A percentile compares a stretch with the other conserved stretches of the same genome.
Conservation (phyloP, 2,113 vertebrate genomes). For the Acinonyx jubatus region DNA sequence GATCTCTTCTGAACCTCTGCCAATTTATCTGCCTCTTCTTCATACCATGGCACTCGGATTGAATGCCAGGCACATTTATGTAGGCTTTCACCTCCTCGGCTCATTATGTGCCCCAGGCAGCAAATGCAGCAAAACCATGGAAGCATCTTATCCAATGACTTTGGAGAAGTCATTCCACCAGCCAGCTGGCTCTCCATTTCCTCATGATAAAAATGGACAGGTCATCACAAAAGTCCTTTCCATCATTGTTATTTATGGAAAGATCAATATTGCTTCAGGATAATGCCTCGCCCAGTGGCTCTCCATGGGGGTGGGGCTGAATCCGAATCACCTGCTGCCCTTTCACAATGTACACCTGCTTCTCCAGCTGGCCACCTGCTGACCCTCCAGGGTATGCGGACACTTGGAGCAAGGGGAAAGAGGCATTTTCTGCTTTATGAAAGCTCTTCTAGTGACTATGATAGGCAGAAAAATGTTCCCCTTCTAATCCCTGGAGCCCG, state of each 20-base stretch:
- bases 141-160: background rate
- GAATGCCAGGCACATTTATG: background rate
- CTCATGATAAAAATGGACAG: background rate
- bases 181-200: background rate
- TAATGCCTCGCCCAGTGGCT: background rate
- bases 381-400: background rate
- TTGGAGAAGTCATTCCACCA: background rate
- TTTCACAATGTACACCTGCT: background rate
- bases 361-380: background rate
- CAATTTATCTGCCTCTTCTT: slow-evolving; percentile 1
- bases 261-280: background rate
- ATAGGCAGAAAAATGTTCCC: background rate
- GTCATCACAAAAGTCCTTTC: background rate
- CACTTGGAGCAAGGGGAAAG: background rate
- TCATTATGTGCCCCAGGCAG: background rate
- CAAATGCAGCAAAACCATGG: background rate
- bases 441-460: background rate
- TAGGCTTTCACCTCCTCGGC: background rate
- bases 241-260: background rate
- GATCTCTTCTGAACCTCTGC: slow-evolving; percentile 30
- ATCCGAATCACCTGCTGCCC: background rate
- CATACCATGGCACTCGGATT: accelerated
- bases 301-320: background rate
- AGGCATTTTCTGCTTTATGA: background rate
- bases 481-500: background rate